phyloP scores from a whole-genome alignment of 35 echinoderm and acorn worm species.

The Acanthaster planci region DNA sequence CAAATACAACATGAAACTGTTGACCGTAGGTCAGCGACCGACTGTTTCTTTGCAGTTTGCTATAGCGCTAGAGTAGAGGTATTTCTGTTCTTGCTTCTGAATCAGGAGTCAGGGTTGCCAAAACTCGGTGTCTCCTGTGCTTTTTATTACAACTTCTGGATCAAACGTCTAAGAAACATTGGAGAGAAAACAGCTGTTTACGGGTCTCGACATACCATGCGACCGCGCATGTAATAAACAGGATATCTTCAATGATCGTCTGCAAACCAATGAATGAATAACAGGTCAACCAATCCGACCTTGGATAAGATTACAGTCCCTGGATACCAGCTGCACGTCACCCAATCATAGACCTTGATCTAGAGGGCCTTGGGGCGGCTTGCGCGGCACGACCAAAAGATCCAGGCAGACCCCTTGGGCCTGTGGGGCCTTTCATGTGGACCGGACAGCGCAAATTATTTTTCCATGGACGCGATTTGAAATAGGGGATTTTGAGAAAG shows the following conservation, averaged over 20 bases:
- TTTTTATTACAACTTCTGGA: too few relatives aligned
- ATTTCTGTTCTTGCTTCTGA: too few relatives aligned
- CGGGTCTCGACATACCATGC: not conserved
- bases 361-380: not conserved
- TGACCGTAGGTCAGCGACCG: too few relatives aligned
- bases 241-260: constrained; percentile 44
- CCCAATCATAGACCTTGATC: constrained; percentile 17
- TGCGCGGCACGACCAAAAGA: constrained; percentile 26
- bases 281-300: constrained; percentile 31
- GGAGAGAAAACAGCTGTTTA: constrained; percentile 5
- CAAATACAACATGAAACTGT: too few relatives aligned
- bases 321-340: constrained; percentile 4
- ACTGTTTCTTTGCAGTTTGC: too few relatives aligned
- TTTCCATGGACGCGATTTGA: not conserved
- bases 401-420: constrained; percentile 15
- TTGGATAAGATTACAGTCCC: constrained; percentile 29
- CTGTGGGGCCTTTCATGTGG: constrained; percentile 56
- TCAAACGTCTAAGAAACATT: too few relatives aligned
- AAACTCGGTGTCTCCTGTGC: too few relatives aligned
- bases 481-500: not conserved
- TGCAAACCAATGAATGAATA: constrained; percentile 17
- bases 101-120: too few relatives aligned
- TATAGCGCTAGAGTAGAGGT: too few relatives aligned
- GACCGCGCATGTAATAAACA: constrained; percentile 4
- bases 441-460: constrained; percentile 34